These are phyloP conservation scores for Microcebus tavaratra DNA, from an alignment of 2,113 vertebrate species.

Conservation along the genomic window DNA sequence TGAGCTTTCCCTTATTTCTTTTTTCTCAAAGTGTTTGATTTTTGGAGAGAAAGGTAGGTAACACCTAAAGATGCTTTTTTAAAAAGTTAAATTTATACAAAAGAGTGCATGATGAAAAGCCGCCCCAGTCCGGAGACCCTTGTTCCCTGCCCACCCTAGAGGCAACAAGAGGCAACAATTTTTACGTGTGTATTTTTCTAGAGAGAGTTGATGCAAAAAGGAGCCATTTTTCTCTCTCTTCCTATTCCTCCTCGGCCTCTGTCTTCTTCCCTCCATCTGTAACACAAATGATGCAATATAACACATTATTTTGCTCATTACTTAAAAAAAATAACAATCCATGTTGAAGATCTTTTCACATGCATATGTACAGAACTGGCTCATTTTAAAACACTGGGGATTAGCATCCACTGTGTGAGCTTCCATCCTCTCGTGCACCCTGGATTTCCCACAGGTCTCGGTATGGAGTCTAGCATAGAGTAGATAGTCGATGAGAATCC, in stretches of 20 bases:
- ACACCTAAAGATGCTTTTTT: neutral
- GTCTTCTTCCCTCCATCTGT: neutral
- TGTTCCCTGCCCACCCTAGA: too few species aligned
- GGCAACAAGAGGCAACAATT: neutral
- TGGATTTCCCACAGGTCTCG: neutral
- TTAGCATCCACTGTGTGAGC: accelerated
- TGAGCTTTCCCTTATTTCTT: neutral
- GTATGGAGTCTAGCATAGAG: neutral
- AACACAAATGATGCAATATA: neutral
- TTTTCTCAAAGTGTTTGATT: neutral
- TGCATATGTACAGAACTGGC: neutral
- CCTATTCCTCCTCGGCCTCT: neutral
- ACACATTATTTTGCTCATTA: neutral
- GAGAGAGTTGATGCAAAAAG: neutral
- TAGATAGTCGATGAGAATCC: neutral
- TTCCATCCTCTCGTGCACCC: neutral
- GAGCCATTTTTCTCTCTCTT: too few species aligned
- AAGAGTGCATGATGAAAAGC: neutral
- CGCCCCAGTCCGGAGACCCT: neutral
- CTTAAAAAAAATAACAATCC: neutral
- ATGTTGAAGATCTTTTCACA: neutral
- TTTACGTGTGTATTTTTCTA: neutral
- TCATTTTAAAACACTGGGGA: neutral
- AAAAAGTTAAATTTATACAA: neutral
- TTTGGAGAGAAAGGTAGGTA: neutral